Evolutionary conservation across 2,888 invertebrate species (phyloP), one percentile per base, ranked within the genome.

Genomic region (Temnothorax ravouxi): DNA sequence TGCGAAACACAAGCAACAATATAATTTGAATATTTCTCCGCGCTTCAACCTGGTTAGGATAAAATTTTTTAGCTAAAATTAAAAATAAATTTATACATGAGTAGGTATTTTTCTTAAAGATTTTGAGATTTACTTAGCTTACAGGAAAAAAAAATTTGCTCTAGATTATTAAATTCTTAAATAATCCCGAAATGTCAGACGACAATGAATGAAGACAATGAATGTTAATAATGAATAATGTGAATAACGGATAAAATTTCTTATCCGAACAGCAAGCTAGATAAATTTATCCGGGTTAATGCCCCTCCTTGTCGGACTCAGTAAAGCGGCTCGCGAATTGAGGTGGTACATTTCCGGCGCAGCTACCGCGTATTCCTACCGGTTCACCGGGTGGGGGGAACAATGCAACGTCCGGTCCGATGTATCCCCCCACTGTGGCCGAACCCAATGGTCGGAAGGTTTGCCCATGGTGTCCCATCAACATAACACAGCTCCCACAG

Each of bases 361-460:
- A 74, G 83, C 64, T 69, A 71, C 59, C 59, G 83, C 88, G 85
- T 87, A 86, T 81, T 86, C 67, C 87, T 88, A 86, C 82, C 85
- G 84, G 83, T 84, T 88, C 86, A 85, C 69, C 76, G 88, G 87
- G 91, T 87, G 91, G 91, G 92, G 92, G 92, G 91, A 61, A 92
- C 92, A 93, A 93, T 92, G 91, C 92, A 92, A 93, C 93, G 93
- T 94, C 94, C 94, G 93, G 93, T 94, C 93, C 94, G 93, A 93
- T 94, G 87, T 92, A 92, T 91, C 92, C 92, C 91, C 91, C 92
- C 89, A 88, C 89, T 67, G 81, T 81, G 84, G 59, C 83, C 84
- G 62, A 85, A 79, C 83, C 41, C 59, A 59, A 54, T 77, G 54
- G 29, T 59, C 59, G 72, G 18, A 50, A 80, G 72, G 25, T 47